Evolutionary conservation across 2,888 invertebrate species (phyloP).

Genomic region (Nephrotoma guestfalica): DNA sequence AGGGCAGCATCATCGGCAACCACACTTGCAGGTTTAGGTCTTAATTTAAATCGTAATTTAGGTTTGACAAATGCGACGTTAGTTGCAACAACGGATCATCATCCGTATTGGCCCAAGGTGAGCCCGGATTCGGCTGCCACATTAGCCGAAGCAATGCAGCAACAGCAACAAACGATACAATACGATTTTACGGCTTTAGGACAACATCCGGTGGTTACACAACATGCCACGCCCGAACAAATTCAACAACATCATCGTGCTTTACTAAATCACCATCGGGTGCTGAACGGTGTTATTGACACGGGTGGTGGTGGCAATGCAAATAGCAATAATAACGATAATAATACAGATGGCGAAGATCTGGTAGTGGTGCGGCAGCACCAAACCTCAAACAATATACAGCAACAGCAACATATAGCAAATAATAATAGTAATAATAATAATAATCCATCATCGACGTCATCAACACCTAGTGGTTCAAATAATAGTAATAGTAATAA

Average conservation of each 20-base stretch:
- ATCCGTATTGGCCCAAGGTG: conserved; percentile 77
- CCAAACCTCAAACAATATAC: not conserved
- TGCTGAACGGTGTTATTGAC: conserved; percentile 18
- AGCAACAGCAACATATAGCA: conserved; percentile 2
- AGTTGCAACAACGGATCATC: conserved; percentile 37
- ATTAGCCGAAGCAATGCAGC: conserved; percentile 43
- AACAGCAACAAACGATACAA: conserved; percentile 39
- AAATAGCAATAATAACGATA: conserved; percentile 1
- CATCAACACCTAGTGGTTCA: conserved; percentile 16
- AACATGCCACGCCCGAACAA: conserved; percentile 40
- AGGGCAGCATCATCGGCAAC: conserved; percentile 19
- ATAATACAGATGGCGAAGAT: conserved; percentile 11
- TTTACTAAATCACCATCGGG: conserved; percentile 36
- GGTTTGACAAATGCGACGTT: conserved; percentile 23
- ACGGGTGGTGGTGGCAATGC: conserved; percentile 16
- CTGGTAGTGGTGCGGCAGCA: conserved; percentile 11
- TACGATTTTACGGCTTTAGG: conserved; percentile 24
- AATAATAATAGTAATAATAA: not conserved
- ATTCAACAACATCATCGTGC: conserved; percentile 47
- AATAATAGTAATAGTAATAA: not conserved
- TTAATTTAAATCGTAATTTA: conserved; percentile 16
- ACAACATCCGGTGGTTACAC: conserved; percentile 22
- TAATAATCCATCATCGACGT: conserved; percentile 10
- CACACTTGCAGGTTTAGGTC: conserved; percentile 11
- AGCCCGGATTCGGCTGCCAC: conserved; percentile 59